Percentiles rank a stretch among this genome's conserved stretches.
These are phyloP conservation scores for Limnodromus scolopaceus DNA, from an alignment of 2,797 vertebrate genomes.

Conservation along the genomic window DNA sequence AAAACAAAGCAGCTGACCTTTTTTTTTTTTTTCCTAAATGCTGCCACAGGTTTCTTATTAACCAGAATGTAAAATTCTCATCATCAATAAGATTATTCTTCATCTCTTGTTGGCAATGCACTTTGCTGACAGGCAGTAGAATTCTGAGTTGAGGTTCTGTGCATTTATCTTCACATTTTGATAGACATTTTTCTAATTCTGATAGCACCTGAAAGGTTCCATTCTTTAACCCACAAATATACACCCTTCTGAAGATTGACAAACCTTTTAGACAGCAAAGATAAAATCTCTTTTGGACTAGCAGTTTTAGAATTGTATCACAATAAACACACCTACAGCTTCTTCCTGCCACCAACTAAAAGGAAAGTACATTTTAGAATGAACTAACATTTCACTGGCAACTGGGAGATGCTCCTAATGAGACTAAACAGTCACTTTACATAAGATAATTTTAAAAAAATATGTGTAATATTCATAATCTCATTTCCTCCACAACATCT, in stretches of 20 bases:
- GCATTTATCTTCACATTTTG: not conserved
- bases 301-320: not conserved
- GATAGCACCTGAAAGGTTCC: not conserved
- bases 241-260: not conserved
- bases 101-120: not conserved
- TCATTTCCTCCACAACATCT: not conserved
- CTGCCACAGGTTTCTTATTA: not conserved
- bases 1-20: not conserved
- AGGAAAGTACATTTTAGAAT: not conserved
- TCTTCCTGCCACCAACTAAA: not conserved
- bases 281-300: not conserved
- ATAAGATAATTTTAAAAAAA: not conserved
- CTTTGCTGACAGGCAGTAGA: not conserved
- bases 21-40: not conserved
- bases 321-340: not conserved
- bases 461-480: not conserved
- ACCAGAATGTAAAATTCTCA: not conserved
- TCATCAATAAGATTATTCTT: not conserved
- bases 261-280: not conserved
- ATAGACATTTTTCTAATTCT: not conserved
- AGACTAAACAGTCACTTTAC: not conserved
- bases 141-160: not conserved
- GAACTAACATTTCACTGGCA: not conserved
- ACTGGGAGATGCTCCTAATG: not conserved
- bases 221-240: not conserved